phyloP scores from a whole-genome alignment of 1,140 invertebrate genomes.

The Hycleus phaleratus region DNA sequence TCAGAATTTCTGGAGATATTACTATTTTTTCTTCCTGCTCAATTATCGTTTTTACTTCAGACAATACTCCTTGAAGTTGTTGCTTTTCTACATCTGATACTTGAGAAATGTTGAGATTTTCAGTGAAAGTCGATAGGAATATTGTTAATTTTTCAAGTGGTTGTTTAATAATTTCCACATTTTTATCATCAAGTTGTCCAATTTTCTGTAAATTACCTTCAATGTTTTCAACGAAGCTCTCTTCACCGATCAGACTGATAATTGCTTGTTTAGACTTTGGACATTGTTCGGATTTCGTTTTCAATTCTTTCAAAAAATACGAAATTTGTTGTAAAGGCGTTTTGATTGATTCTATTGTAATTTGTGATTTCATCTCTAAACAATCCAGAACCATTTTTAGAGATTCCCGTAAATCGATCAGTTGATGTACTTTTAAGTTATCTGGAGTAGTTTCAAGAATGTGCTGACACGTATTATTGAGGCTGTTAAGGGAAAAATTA shows the following conservation, averaged over 20 bases:
- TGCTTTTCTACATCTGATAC: slow-evolving; percentile 4
- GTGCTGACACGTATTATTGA: no score
- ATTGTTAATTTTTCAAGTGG: slow-evolving; percentile 8
- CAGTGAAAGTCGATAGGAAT: neutral
- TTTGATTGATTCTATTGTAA: slow-evolving; percentile 29
- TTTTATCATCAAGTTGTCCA: neutral
- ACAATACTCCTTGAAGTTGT: neutral
- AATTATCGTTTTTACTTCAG: neutral
- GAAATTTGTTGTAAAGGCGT: slow-evolving; percentile 13
- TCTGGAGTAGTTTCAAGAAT: no score
- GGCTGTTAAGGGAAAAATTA: no score
- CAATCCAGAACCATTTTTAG: no score
- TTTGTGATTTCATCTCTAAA: neutral
- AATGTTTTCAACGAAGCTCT: slow-evolving; percentile 16
- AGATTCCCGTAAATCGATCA: no score
- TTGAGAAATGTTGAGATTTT: slow-evolving; percentile 1
- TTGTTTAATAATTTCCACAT: slow-evolving; percentile 13
- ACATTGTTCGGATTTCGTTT: slow-evolving; percentile 4
- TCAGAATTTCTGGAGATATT: no score
- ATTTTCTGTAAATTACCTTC: slow-evolving; percentile 16
- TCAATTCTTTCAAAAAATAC: neutral
- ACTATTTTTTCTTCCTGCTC: no score
- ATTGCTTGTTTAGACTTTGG: slow-evolving; percentile 15
- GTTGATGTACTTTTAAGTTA: no score
- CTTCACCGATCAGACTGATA: slow-evolving; percentile 17